Conservation (phyloP, 2,113 vertebrate genomes). For the Brachyistius frenatus region DNA sequence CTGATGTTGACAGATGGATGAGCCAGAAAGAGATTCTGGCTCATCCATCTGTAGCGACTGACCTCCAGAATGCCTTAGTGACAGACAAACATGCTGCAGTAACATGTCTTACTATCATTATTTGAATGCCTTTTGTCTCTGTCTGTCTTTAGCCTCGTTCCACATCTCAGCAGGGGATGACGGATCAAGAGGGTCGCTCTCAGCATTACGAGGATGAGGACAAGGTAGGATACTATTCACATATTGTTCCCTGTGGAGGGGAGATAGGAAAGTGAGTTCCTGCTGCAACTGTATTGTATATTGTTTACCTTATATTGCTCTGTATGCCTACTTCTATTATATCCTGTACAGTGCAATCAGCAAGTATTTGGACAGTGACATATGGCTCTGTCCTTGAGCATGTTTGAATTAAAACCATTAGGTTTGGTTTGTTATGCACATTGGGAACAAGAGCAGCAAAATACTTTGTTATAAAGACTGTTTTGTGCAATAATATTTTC, state of each 20-base stretch:
- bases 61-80: conserved; percentile 9
- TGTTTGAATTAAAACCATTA: background rate
- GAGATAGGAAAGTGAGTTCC: background rate
- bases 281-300: background rate
- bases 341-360: conserved; percentile 26
- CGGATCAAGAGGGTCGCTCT: conserved; percentile 66
- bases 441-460: background rate
- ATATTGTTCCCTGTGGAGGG: background rate
- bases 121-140: conserved; percentile 1
- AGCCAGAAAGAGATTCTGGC: conserved; percentile 42
- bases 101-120: background rate
- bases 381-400: background rate
- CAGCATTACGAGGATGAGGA: conserved; percentile 72
- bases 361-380: conserved; percentile 33
- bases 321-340: conserved; percentile 16
- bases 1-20: conserved; percentile 69
- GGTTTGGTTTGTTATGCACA: background rate
- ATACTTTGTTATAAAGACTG: background rate
- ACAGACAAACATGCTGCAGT: background rate
- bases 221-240: conserved; percentile 62
- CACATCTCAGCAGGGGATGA: conserved; percentile 68
- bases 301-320: conserved; percentile 2
- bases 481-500: background rate
- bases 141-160: conserved; percentile 72
- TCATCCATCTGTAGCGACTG: conserved; percentile 32